A percentile compares a stretch with the other conserved stretches of the same genome.
phyloP scores from a whole-genome alignment of 1,140 invertebrate genomes.

The Drosophila takahashii region DNA sequence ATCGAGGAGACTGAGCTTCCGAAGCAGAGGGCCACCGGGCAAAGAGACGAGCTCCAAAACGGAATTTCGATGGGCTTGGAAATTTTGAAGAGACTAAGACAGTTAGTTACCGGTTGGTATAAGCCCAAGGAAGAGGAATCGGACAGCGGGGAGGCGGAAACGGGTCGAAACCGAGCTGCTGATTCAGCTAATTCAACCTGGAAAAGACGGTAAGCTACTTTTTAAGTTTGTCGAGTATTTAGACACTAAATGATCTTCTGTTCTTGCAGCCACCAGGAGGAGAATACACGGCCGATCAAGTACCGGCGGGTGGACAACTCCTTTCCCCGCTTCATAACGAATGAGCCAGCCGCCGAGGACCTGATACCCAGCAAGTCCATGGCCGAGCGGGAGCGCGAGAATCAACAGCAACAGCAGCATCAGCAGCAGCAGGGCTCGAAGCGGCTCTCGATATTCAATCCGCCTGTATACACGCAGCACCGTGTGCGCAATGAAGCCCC shows the following conservation, averaged over 20 bases:
- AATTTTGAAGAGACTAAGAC: conserved; percentile 42
- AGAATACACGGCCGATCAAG: conserved; percentile 47
- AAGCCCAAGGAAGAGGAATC: conserved; percentile 5
- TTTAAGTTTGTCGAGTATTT: too few species aligned
- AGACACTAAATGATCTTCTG: neutral
- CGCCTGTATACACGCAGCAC: conserved; percentile 29
- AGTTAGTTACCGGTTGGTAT: conserved; percentile 48
- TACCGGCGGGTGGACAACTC: conserved; percentile 74
- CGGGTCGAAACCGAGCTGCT: neutral
- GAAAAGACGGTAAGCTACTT: conserved; percentile 2
- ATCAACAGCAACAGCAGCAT: conserved; percentile 1
- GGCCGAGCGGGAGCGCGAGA: conserved; percentile 8
- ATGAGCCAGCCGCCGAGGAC: conserved; percentile 51
- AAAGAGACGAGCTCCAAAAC: neutral
- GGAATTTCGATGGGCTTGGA: conserved; percentile 62
- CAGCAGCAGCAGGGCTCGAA: conserved; percentile 2
- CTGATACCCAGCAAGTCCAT: conserved; percentile 18
- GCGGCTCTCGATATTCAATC: conserved; percentile 59
- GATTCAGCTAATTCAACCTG: neutral
- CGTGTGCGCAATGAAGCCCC: conserved; percentile 23
- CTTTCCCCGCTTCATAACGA: conserved; percentile 75
- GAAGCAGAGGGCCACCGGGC: neutral
- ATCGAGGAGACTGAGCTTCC: neutral
- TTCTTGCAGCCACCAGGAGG: neutral
- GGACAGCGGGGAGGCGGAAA: neutral